Evolutionary conservation across 2,113 vertebrate species (phyloP), one percentile per base, ranked within the genome.

Genomic region (Antennarius striatus): DNA sequence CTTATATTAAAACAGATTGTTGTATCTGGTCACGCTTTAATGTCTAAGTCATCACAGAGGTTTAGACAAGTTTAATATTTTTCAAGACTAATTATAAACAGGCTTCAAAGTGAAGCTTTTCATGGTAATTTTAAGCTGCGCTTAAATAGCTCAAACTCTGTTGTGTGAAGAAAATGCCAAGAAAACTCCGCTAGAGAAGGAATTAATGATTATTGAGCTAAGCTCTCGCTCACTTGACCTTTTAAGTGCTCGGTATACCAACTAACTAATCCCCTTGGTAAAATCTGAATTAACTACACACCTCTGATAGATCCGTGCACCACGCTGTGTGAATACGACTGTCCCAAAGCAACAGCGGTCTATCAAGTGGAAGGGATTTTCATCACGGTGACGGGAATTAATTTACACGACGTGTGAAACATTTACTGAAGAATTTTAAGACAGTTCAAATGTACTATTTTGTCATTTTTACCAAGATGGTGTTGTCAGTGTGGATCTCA

Each of bases 151-250:
- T 49, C 40, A 9, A 61, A 22, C 53, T 63, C 49, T 42, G 49
- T 55, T 15, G 3, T 49, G 63, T 48, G 68, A 17, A 65, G 16
- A 75, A 84, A 69, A 66, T 81, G 79, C 78, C 79, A 81, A 83
- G 74, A 83, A 84, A 83, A 74, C 40, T 68, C 76, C 70, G 79
- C 82, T 83, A 78, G 73, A 85, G 68, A 62, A 47, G 58, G 82
- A 86, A 86, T 86, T 86, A 86, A 80, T 86, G 88, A 83, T 86
- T 87, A 89, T 63, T 85, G 60, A 81, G 77, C 77, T 86, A 74
- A 91, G 70, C 79, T 63, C 48, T 65, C 66, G 55, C 75, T 79
- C 75, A 63, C 56, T 86, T 87, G 87, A 90, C 83, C 89, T 84
- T 61, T 50, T 83, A 85, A 89, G 82, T 63, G 80, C 77, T 86